Conservation (phyloP, 1,140 invertebrate genomes). For the Bacillus rossius region DNA sequence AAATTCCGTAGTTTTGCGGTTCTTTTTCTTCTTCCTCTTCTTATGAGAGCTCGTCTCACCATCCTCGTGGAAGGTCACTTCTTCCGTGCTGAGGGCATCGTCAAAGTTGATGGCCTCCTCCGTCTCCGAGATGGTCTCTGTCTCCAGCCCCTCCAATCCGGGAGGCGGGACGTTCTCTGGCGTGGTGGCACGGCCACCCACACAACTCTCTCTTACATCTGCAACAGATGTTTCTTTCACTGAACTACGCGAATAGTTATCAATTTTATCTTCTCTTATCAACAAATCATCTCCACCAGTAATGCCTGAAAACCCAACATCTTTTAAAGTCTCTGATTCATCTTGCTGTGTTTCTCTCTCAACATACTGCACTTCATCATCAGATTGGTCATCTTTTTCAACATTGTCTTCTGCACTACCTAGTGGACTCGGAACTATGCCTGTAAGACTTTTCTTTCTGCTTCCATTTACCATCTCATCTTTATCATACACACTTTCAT, state of each 20-base stretch:
- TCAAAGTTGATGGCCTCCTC: conserved; percentile 29
- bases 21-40: conserved; percentile 26
- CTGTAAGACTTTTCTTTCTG: conserved; percentile 4
- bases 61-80: conserved; percentile 14
- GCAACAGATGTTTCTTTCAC: conserved; percentile 25
- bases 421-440: background rate
- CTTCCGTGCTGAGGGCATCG: conserved; percentile 10
- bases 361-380: conserved; percentile 26
- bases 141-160: conserved; percentile 56
- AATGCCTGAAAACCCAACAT: too few relatives aligned
- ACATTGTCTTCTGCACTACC: conserved; percentile 5
- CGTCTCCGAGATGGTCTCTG: conserved; percentile 62
- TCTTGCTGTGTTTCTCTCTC: conserved; percentile 16
- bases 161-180: conserved; percentile 24
- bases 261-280: conserved; percentile 44
- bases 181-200: conserved; percentile 19
- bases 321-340: too few relatives aligned
- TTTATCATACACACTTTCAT: conserved; percentile 12
- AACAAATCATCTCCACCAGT: conserved; percentile 34
- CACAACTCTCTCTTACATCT: conserved; percentile 23
- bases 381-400: conserved; percentile 21
- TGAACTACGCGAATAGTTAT: conserved; percentile 30
- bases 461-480: conserved; percentile 10
- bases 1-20: conserved; percentile 6
- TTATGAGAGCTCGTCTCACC: conserved; percentile 23